phyloP scores from a whole-genome alignment of 2,113 vertebrate species.

The Menura novaehollandiae region DNA sequence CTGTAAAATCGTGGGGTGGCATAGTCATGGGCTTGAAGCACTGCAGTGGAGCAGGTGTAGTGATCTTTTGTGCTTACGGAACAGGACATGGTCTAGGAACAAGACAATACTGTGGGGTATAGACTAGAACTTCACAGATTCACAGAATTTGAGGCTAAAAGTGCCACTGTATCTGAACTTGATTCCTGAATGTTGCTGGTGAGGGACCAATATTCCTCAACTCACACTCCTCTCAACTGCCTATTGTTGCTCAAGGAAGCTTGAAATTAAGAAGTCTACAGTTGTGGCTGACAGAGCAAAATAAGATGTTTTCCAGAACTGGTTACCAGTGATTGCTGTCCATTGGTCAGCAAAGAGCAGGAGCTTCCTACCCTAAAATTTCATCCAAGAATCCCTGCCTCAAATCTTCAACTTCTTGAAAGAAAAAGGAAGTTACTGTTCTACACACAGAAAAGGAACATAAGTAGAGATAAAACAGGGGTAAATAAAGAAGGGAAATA shows the following conservation, averaged over 20 bases:
- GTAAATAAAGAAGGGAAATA: not conserved
- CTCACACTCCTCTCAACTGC: not conserved
- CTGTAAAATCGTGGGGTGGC: not conserved
- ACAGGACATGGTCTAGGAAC: not conserved
- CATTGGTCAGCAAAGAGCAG: not conserved
- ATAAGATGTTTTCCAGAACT: not conserved
- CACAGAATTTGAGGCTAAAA: not conserved
- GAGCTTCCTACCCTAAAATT: not conserved
- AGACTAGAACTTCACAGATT: not conserved
- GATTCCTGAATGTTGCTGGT: not conserved
- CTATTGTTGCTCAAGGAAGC: not conserved
- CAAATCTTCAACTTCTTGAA: not conserved
- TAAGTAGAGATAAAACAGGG: not conserved
- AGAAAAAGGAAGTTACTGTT: not conserved
- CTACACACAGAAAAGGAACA: not conserved
- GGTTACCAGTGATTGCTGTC: not conserved
- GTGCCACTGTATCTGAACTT: not conserved
- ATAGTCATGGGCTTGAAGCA: fast-evolving
- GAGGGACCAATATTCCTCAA: not conserved
- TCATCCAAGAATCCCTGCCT: not conserved
- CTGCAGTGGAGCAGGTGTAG: not conserved
- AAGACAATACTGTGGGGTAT: not conserved
- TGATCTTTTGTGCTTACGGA: not conserved
- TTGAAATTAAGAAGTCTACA: not conserved
- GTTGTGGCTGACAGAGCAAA: not conserved